Conservation (phyloP, 2,797 vertebrate species). For the Sparus aurata region DNA sequence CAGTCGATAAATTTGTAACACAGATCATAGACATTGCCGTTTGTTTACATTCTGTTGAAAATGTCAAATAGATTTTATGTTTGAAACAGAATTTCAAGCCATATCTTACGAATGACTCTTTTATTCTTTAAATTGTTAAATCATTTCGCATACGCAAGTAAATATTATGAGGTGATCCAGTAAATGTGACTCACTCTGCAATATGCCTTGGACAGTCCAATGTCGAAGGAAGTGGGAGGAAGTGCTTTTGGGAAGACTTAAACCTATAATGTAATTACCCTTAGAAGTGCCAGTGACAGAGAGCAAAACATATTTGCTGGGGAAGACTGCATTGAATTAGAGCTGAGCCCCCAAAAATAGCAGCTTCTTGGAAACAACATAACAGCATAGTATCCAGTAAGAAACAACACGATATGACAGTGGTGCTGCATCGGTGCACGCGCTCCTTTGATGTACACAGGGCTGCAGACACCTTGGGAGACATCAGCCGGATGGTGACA, state of each 20-base stretch:
- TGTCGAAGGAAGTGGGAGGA: neutral
- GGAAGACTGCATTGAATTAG: slow-evolving; percentile 15
- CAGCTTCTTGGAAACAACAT: slow-evolving; percentile 20
- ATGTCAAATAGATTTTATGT: too few species aligned
- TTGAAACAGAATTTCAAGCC: too few species aligned
- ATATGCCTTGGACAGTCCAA: neutral
- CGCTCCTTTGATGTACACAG: neutral
- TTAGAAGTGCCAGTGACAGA: slow-evolving; percentile 15
- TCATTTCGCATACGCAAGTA: neutral
- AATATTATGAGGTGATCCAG: neutral
- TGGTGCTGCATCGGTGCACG: neutral
- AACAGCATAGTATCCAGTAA: neutral
- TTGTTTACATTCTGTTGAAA: too few species aligned
- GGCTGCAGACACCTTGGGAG: neutral
- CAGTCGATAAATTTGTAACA: too few species aligned
- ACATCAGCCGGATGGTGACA: slow-evolving; percentile 13
- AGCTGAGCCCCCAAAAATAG: slow-evolving; percentile 30
- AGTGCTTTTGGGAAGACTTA: neutral
- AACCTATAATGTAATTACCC: slow-evolving; percentile 27
- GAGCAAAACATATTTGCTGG: slow-evolving; percentile 21
- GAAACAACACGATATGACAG: slow-evolving; percentile 11
- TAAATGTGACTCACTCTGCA: slow-evolving; percentile 20
- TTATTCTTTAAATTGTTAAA: neutral
- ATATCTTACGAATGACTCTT: too few species aligned
- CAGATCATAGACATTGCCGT: too few species aligned